Evolutionary conservation across 2,888 invertebrate species (phyloP), one percentile per base, ranked within the genome.

Genomic region (Napeogenes sylphis): DNA sequence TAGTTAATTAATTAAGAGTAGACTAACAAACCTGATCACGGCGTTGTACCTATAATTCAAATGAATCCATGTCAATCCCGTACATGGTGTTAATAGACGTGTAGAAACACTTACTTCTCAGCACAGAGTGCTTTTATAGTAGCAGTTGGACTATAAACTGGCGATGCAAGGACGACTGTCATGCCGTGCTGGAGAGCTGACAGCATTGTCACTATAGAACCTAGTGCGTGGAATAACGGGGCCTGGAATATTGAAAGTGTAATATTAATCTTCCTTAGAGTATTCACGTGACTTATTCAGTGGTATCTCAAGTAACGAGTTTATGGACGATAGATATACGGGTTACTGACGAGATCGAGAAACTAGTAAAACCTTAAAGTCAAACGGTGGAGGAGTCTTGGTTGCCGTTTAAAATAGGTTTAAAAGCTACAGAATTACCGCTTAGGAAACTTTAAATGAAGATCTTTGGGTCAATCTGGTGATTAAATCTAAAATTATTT

Each of bases 151-250:
- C 32, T 60, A 42, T 14, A 54, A 56, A 47, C 42, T 55, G 91
- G 90, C 0, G 92, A 83, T 2, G 95, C 93, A 2, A 95, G 70
- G 0, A 95, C 92, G 45, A 93, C 64, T 0, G 94, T 92, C 0
- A 91, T 79, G 0, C 95, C 95, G 75, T 92, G 90, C 55, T 93
- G 90, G 0, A 95, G 75, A 6, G 91, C 91, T 0, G 85, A 79
- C 42, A 95, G 72, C 32, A 92, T 80, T 0, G 94, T 95, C 56
- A 94, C 84, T 1, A 95, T 90, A 55, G 94, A 94, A 0, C 97
- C 97, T 77, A 96, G 94, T 12, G 95, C 96, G 79, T 98, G 98
- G 81, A 96, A 97, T 51, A 97, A 86, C 0, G 97, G 97, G 0
- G 94, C 94, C 91, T 90, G 72, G 0, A 72, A 64, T 51, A 32